Percentiles rank a stretch among this genome's conserved stretches.
These are phyloP conservation scores for Silurus lanzhouensis DNA, from an alignment of 2,797 vertebrate genomes.

Conservation along the genomic window DNA sequence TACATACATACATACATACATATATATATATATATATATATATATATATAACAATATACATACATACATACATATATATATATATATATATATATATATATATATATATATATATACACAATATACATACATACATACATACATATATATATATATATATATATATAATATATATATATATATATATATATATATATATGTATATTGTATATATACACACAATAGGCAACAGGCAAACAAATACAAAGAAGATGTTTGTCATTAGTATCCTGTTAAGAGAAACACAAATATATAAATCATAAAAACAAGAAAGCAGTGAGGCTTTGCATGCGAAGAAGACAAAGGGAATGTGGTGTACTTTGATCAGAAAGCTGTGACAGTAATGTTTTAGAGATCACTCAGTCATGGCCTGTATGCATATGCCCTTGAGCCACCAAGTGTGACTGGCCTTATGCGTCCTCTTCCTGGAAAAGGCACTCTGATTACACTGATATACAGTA, in stretches of 20 bases:
- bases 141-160: too few species aligned
- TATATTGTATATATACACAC: too few species aligned
- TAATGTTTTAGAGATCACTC: constrained; percentile 47
- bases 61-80: neutral
- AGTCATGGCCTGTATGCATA: constrained; percentile 39
- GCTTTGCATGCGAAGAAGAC: constrained; percentile 22
- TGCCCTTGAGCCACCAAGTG: constrained; percentile 52
- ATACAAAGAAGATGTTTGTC: neutral
- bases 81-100: neutral
- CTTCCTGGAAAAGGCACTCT: constrained; percentile 51
- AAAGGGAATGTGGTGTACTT: constrained; percentile 11
- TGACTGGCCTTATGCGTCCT: constrained; percentile 47
- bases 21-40: too few species aligned
- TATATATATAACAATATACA: neutral
- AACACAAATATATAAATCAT: constrained; percentile 10
- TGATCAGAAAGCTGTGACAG: constrained; percentile 31
- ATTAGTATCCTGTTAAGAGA: constrained; percentile 4
- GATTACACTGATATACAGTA: constrained; percentile 57
- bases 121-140: too few species aligned
- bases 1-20: neutral
- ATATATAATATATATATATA: neutral
- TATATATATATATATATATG: neutral
- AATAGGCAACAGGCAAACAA: neutral
- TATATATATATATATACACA: neutral
- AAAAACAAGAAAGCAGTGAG: constrained; percentile 1